These are phyloP conservation scores for Cheilosia vulpina DNA, from an alignment of 2,888 invertebrate species.

Conservation along the genomic window DNA sequence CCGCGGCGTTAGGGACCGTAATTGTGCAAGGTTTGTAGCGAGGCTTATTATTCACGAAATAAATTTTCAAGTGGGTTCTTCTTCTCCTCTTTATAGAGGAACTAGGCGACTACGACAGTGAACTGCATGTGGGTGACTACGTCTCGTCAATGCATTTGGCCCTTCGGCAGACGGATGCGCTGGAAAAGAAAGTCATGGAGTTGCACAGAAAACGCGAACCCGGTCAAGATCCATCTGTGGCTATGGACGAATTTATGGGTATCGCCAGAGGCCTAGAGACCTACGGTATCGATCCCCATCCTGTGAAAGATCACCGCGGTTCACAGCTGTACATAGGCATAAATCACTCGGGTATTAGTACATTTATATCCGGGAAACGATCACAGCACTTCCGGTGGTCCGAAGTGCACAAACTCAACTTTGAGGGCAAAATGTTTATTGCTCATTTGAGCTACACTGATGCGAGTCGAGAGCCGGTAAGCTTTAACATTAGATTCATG, in stretches of 20 bases:
- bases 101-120: constrained; percentile 96
- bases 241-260: constrained; percentile 95
- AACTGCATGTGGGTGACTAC: constrained; percentile 94
- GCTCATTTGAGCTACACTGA: constrained; percentile 96
- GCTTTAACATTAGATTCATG: constrained; percentile 50
- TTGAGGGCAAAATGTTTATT: constrained; percentile 98
- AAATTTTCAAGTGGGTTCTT: background rate
- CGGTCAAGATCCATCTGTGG: constrained; percentile 93
- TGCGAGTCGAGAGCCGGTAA: constrained; percentile 86
- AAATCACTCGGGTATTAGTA: constrained; percentile 97
- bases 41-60: background rate
- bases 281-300: constrained; percentile 98
- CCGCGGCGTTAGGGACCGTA: constrained; percentile 94
- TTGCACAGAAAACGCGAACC: constrained; percentile 94
- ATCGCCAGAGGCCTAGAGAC: constrained; percentile 96
- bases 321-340: constrained; percentile 96
- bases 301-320: constrained; percentile 98
- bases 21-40: constrained; percentile 92
- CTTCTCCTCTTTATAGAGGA: constrained; percentile 88
- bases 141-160: constrained; percentile 95
- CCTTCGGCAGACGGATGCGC: constrained; percentile 94
- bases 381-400: constrained; percentile 98
- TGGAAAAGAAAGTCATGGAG: constrained; percentile 97
- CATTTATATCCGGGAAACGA: constrained; percentile 96
- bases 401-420: constrained; percentile 97